Conservation (phyloP, 2,888 invertebrate genomes). For the Ganaspis brasiliensis region DNA sequence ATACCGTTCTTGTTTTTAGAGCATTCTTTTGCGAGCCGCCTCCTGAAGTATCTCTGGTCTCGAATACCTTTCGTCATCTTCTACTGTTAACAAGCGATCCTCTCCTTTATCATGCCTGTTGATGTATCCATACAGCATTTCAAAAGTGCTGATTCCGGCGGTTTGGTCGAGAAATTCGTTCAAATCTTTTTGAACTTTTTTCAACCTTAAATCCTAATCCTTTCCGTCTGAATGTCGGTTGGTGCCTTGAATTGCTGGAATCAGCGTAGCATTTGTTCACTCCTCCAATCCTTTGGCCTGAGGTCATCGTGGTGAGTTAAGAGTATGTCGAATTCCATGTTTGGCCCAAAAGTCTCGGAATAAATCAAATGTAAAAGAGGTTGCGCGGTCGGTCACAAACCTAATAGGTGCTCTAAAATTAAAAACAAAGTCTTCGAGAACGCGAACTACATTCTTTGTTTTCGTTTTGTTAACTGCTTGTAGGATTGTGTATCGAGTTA, state of each 20-base stretch:
- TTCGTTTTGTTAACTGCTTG: neutral
- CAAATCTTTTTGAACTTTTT: neutral
- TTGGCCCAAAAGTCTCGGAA: no score
- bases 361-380: no score
- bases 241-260: no score
- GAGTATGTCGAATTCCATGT: no score
- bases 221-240: no score
- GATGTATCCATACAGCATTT: neutral
- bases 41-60: neutral
- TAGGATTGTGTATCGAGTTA: neutral
- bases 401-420: neutral
- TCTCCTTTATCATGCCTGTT: neutral
- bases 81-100: neutral
- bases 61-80: neutral
- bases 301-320: no score
- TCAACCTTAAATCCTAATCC: neutral
- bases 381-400: no score
- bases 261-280: no score
- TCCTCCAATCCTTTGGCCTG: no score
- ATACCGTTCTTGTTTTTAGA: no score
- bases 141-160: neutral
- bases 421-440: neutral
- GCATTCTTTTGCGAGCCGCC: neutral
- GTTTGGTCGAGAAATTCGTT: constrained; percentile 1
- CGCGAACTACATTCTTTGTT: neutral